These are phyloP conservation scores for Garra rufa DNA, from an alignment of 2,113 vertebrate genomes.

Conservation along the genomic window DNA sequence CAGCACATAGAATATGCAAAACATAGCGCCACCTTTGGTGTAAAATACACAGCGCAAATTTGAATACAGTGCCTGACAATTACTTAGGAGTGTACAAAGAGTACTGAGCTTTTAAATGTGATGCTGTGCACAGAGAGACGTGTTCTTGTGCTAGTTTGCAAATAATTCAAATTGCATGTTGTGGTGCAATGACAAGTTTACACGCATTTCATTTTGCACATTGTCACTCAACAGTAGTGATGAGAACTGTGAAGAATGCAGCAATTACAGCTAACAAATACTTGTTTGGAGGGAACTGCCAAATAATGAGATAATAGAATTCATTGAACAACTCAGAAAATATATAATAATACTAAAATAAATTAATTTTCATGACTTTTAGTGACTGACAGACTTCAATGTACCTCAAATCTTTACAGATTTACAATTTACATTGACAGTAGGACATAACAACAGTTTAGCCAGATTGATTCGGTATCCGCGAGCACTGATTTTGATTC, in stretches of 20 bases:
- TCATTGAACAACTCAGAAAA: not conserved
- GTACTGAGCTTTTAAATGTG: not conserved
- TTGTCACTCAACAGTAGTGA: not conserved
- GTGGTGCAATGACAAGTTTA: not conserved
- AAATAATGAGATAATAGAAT: not conserved
- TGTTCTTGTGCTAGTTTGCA: not conserved
- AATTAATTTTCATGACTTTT: not conserved
- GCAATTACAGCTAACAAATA: too few relatives aligned
- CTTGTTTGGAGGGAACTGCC: not conserved
- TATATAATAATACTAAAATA: not conserved
- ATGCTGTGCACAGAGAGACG: not conserved
- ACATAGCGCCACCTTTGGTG: conserved; percentile 26
- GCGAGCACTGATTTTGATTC: not conserved
- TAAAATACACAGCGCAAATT: not conserved
- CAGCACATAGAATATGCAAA: not conserved
- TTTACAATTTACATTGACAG: not conserved
- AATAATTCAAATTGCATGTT: not conserved
- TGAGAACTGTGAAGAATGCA: not conserved
- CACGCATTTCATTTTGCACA: too few relatives aligned
- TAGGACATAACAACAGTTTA: not conserved
- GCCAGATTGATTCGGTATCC: not conserved
- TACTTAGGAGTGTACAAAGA: not conserved
- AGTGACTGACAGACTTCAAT: not conserved
- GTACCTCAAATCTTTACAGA: not conserved
- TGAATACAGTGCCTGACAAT: not conserved